Base-by-base conservation (phyloP, 2,797 vertebrate species). In the Martes flavigula region DNA sequence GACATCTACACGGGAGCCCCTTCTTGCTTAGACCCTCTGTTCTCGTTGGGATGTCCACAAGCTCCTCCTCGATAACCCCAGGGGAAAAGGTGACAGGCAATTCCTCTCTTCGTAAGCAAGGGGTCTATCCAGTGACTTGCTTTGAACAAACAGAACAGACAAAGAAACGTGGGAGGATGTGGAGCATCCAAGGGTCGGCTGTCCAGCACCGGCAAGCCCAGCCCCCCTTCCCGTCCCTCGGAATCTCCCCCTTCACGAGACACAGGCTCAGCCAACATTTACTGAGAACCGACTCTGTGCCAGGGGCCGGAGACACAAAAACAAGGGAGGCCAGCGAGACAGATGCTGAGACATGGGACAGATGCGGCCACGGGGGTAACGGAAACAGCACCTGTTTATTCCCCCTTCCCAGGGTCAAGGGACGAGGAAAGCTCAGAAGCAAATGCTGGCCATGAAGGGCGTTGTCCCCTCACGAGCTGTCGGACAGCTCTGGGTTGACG, bases 21-120 rank as follows among this genome's bases (percentile, higher is more conserved):
- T 32, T 35, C 25, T 0, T 3, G 15, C 10, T 13, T 32, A 11
- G 6, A 3, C 0, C 10, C 21, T 73, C 54, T 20, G 2, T 30
- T 60, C 91, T 51, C 14, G 1, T 32, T 18, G 9, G 2, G 40
- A 20, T 0, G 43, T 1, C 54, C 1, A 0, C 30, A 20, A 3
- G 13, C 1, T 13, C 43, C 15, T 68, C n/a, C 17, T 6, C 11
- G 38, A 48, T 17, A n/a, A 48, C 12, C 40, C 56, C 27, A 14
- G 3, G 8, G 23, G n/a, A 27, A 11, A 56, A 75, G 40, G 21
- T 21, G 4, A 46, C 21, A 48, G 40, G 25, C 30, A 18, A 40
- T 48, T 48, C n/a, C 11, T 66, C 8, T 2, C 23, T 30, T 17
- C 15, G 20, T 0, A 10, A 43, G 23, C 5, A 25, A 2, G 12